These are phyloP conservation scores for Clostera curtula DNA, from an alignment of 2,888 invertebrate genomes.

Conservation along the genomic window DNA sequence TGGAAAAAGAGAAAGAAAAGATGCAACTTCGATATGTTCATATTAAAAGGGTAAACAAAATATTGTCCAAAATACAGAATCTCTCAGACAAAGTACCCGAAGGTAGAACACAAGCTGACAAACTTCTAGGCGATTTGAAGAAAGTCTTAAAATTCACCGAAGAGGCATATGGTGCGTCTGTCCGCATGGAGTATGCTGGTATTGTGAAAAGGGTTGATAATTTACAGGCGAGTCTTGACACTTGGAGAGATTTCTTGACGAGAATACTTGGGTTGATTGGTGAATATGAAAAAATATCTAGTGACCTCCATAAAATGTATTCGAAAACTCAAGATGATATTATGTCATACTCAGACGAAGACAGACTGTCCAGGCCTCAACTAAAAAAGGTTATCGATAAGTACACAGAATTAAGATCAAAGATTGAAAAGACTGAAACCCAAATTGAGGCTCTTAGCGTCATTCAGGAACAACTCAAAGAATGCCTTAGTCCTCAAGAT, in stretches of 20 bases:
- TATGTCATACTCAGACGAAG: slow-evolving; percentile 69
- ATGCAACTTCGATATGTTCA: slow-evolving; percentile 88
- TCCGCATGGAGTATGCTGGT: slow-evolving; percentile 87
- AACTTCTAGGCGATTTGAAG: slow-evolving; percentile 78
- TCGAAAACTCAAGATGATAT: slow-evolving; percentile 78
- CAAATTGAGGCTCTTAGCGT: slow-evolving; percentile 83
- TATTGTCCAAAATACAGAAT: slow-evolving; percentile 79
- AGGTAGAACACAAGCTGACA: slow-evolving; percentile 79
- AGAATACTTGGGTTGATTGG: slow-evolving; percentile 78
- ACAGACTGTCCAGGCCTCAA: slow-evolving; percentile 75
- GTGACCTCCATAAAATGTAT: slow-evolving; percentile 76
- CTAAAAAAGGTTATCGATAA: slow-evolving; percentile 79
- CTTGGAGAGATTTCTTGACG: slow-evolving; percentile 85
- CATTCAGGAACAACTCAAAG: slow-evolving; percentile 87
- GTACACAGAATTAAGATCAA: slow-evolving; percentile 75
- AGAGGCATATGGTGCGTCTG: slow-evolving; percentile 83
- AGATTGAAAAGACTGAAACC: slow-evolving; percentile 72
- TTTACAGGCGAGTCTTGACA: slow-evolving; percentile 85
- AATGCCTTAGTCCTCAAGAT: slow-evolving; percentile 88
- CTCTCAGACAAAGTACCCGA: slow-evolving; percentile 80
- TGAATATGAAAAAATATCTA: slow-evolving; percentile 78
- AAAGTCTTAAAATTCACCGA: slow-evolving; percentile 82
- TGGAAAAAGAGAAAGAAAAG: slow-evolving; percentile 85
- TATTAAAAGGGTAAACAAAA: slow-evolving; percentile 82
- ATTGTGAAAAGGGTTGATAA: slow-evolving; percentile 85